phyloP scores from a whole-genome alignment of 1,140 invertebrate species.

The Eriocheir sinensis region DNA sequence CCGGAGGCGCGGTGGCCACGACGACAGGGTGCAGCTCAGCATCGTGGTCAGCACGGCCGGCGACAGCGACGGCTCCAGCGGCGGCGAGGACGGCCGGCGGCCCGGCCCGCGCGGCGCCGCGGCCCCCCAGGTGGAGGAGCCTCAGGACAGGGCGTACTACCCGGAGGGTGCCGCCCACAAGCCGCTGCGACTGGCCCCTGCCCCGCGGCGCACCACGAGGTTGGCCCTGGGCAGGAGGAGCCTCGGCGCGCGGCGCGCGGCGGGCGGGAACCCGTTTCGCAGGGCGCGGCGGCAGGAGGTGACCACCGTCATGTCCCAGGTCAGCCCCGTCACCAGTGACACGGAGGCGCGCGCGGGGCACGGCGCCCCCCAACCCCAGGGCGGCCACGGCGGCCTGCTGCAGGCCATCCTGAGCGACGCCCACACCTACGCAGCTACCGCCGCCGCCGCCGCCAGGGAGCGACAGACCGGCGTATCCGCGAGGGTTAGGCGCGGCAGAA shows the following conservation, averaged over 20 bases:
- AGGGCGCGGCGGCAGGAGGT: slow-evolving; percentile 26
- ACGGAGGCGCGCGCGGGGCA: neutral
- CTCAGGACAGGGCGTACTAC: neutral
- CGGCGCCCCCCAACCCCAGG: neutral
- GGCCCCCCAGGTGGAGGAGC: neutral
- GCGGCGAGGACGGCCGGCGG: neutral
- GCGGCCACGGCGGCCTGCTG: slow-evolving; percentile 30
- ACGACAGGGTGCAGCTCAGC: slow-evolving; percentile 61
- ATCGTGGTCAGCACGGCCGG: slow-evolving; percentile 38
- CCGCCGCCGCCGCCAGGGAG: neutral
- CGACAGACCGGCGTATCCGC: neutral
- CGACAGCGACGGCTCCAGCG: slow-evolving; percentile 32
- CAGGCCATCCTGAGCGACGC: slow-evolving; percentile 59
- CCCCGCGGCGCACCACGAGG: too few relatives aligned
- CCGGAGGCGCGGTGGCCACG: neutral
- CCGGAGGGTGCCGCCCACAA: neutral
- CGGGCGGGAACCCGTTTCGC: neutral
- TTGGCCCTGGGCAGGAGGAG: too few relatives aligned
- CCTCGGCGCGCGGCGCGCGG: neutral
- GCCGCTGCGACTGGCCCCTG: neutral
- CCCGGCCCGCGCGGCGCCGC: neutral
- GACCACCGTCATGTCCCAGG: slow-evolving; percentile 60
- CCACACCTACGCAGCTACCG: slow-evolving; percentile 36
- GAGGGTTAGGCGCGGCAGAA: neutral
- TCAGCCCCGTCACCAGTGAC: slow-evolving; percentile 53